Evolutionary conservation across 53 echinoderm and acorn worm genomes (phyloP).

Genomic region (Luidia sarsii): DNA sequence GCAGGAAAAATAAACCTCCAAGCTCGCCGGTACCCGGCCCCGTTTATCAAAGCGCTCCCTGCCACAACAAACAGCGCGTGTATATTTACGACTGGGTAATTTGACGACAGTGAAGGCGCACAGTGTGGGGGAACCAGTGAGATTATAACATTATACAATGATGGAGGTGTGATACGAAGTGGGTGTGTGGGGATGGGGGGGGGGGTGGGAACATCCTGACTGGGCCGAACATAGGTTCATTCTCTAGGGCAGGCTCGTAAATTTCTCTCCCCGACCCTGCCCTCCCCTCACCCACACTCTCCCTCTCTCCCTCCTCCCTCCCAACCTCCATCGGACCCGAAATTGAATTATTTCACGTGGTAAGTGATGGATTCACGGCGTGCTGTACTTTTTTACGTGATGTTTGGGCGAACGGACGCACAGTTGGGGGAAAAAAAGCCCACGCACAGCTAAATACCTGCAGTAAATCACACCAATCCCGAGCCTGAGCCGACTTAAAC

Average conservation of each 20-base stretch:
- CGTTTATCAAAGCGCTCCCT: constrained; percentile 23
- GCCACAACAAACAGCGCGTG: constrained; percentile 29
- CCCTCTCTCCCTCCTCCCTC: no score
- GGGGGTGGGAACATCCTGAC: not conserved
- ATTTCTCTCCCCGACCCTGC: no score
- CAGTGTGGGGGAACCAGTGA: constrained; percentile 30
- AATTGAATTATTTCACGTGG: constrained; percentile 40
- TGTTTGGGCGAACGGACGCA: constrained; percentile 22
- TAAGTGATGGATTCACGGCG: constrained; percentile 30
- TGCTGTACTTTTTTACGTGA: constrained; percentile 25
- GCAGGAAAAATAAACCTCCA: constrained; percentile 47
- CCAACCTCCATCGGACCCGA: constrained; percentile 9
- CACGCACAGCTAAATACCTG: constrained; percentile 19
- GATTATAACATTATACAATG: not conserved
- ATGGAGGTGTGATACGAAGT: constrained; percentile 14
- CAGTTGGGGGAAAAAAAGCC: not conserved
- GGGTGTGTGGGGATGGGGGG: no score
- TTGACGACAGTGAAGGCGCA: constrained; percentile 31
- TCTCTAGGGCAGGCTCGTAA: constrained; percentile 29
- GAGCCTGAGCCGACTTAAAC: constrained; percentile 36
- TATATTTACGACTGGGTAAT: constrained; percentile 31
- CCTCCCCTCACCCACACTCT: no score
- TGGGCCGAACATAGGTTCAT: constrained; percentile 5
- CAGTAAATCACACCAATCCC: constrained; percentile 37
- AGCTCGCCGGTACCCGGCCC: constrained; percentile 25